These are phyloP conservation scores for Chamaetylas fuelleborni DNA, from an alignment of 2,113 vertebrate genomes.

Conservation along the genomic window DNA sequence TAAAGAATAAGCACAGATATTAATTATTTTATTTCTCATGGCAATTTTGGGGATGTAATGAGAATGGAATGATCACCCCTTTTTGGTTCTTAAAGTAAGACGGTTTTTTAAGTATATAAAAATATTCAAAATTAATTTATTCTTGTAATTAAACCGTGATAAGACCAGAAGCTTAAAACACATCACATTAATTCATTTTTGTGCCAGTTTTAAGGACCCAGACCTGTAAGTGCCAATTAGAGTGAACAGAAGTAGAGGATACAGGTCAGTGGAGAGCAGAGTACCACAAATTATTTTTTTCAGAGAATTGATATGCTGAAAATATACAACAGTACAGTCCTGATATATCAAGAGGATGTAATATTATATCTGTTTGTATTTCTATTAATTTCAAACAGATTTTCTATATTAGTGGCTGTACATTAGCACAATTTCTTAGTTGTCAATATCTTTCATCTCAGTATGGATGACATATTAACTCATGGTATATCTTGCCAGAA, in stretches of 20 bases:
- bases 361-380: background rate
- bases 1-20: conserved; percentile 38
- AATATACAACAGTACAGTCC: background rate
- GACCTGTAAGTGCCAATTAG: conserved; percentile 38
- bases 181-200: conserved; percentile 41
- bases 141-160: conserved; percentile 41
- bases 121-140: conserved; percentile 55
- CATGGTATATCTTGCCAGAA: background rate
- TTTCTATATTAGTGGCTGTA: background rate
- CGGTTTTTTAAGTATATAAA: conserved; percentile 9
- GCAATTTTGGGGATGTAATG: conserved; percentile 26
- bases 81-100: background rate
- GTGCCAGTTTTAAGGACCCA: conserved; percentile 8
- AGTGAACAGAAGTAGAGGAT: background rate
- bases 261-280: background rate
- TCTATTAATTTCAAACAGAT: background rate
- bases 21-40: conserved; percentile 59
- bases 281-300: background rate
- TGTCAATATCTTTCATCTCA: background rate
- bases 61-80: conserved; percentile 17
- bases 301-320: background rate
- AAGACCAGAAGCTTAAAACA: conserved; percentile 58
- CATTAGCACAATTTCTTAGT: background rate
- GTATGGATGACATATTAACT: background rate
- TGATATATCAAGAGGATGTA: background rate